Evolutionary conservation across 2,113 vertebrate species (phyloP), one percentile per base, ranked within the genome.

Genomic region (Recurvirostra avosetta): DNA sequence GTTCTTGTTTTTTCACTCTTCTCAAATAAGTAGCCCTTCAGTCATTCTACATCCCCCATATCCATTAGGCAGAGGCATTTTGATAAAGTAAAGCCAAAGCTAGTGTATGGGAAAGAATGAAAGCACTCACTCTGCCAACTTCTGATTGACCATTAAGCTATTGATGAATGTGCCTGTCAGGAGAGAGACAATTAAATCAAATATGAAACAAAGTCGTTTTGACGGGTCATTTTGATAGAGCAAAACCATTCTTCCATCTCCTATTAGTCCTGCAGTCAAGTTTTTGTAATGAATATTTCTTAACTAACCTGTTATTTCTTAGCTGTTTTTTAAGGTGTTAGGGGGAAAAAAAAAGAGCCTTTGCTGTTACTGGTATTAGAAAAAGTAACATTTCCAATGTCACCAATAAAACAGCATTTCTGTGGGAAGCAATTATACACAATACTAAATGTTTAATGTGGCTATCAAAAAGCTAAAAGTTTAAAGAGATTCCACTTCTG

Each of bases 101-200:
- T 98, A 98, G 98, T 98, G 98, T 98, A 98, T 99, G 99, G 98
- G 98, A 99, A 99, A 99, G 99, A 99, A 99, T 99, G 99, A 99
- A 98, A 99, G 99, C 99, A 98, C 98, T 99, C 98, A 98, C 97
- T 98, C 99, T 99, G 99, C 99, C 99, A 99, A 99, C 98, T 99
- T 99, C 98, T 99, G 99, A 99, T 99, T 99, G 99, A 99, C 99
- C 99, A 99, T 99, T 99, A 99, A 99, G 98, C 99, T 99, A 99
- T 98, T 99, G 99, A 99, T 99, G 99, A 99, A 99, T 99, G 99
- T 99, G 99, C 99, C 99, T 99, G 99, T 99, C 99, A 99, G 98
- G 98, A 98, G 98, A 98, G 98, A 99, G 99, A 99, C 99, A 99
- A 99, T 99, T 99, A 99, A 99, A 99, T 99, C 99, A 99, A 99